phyloP scores from a whole-genome alignment of 2,888 invertebrate species.

The Cephus runcator region DNA sequence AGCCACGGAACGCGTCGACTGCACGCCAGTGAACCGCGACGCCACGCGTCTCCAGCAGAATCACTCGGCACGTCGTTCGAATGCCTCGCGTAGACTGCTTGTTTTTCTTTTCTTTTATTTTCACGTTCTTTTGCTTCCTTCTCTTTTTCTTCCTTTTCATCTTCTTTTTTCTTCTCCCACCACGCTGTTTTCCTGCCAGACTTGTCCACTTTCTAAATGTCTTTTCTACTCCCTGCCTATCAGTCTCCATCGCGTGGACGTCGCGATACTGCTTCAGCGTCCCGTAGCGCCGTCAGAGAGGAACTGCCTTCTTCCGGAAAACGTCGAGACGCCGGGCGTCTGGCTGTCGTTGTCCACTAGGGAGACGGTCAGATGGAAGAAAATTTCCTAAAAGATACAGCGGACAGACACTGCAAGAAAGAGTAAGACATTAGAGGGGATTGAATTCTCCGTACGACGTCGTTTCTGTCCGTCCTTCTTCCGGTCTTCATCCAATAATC shows the following conservation, averaged over 20 bases:
- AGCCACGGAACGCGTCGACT: constrained; percentile 47
- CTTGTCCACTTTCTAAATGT: neutral
- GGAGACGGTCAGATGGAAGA: neutral
- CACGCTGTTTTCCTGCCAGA: neutral
- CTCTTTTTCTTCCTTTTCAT: neutral
- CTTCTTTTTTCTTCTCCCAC: neutral
- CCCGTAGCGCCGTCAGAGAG: neutral
- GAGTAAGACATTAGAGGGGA: neutral
- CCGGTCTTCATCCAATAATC: neutral
- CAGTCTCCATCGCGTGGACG: neutral
- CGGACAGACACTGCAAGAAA: neutral
- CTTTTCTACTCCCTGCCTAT: neutral
- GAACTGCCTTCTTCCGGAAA: neutral
- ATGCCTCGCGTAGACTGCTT: neutral
- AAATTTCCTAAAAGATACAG: neutral
- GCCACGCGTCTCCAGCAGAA: constrained; percentile 32
- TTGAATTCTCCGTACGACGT: neutral
- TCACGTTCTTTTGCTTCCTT: neutral
- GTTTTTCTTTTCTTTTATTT: neutral
- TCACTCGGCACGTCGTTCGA: constrained; percentile 11
- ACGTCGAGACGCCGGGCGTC: neutral
- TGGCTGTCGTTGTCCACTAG: neutral
- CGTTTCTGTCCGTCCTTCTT: neutral
- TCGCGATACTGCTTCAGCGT: neutral
- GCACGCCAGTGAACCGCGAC: constrained; percentile 42